These are phyloP conservation scores for Doryteuthis pealeii DNA, from an alignment of 1,140 invertebrate genomes.

Conservation along the genomic window DNA sequence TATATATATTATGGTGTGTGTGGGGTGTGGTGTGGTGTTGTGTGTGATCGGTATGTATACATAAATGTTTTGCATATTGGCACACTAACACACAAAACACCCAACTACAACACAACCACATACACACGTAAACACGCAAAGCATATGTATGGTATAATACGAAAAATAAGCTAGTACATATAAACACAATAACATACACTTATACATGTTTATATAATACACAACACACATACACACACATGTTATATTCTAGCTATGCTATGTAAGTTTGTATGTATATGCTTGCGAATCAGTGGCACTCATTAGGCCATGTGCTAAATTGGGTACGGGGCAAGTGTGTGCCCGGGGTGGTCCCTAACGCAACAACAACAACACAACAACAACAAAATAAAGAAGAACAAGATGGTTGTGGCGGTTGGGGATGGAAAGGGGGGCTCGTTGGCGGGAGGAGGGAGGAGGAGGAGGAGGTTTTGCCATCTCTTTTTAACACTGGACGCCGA, in stretches of 20 bases:
- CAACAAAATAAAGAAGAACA: too few species aligned
- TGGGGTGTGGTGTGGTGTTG: neutral
- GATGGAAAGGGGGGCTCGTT: too few species aligned
- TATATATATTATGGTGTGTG: neutral
- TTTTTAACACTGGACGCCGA: constrained; percentile 6
- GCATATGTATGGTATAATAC: neutral
- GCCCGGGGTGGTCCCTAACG: neutral
- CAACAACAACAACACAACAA: neutral
- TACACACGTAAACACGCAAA: neutral
- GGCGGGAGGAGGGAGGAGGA: too few species aligned
- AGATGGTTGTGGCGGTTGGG: too few species aligned
- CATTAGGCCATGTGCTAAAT: neutral
- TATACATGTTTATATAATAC: neutral
- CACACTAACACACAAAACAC: neutral
- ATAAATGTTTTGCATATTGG: neutral
- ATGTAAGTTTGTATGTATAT: neutral
- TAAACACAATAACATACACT: neutral
- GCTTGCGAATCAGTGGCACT: neutral
- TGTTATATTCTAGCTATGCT: neutral
- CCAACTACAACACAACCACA: too few species aligned
- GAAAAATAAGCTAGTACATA: neutral
- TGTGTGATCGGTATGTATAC: neutral
- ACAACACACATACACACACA: neutral
- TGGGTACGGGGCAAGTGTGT: neutral
- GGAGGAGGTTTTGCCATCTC: neutral